Conservation (phyloP, 1,140 invertebrate genomes). For the Halyomorpha halys region DNA sequence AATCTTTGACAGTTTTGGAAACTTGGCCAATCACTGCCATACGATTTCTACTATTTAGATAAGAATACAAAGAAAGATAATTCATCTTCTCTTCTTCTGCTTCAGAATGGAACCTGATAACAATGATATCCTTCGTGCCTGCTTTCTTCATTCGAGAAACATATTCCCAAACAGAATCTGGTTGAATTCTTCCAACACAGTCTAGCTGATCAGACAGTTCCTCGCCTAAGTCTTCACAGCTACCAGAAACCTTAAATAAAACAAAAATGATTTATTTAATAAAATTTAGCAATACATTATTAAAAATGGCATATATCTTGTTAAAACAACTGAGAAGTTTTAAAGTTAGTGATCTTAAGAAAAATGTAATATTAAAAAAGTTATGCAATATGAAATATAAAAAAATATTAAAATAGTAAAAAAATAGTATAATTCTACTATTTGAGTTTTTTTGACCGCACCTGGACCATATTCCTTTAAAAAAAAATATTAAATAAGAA, state of each 20-base stretch:
- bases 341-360: no score
- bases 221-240: conserved; percentile 53
- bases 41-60: conserved; percentile 70
- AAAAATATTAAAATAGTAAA: no score
- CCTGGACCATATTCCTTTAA: no score
- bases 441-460: no score
- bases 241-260: conserved; percentile 42
- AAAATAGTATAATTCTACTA: no score
- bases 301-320: no score
- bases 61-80: conserved; percentile 81
- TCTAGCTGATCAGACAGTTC: conserved; percentile 69
- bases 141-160: conserved; percentile 80
- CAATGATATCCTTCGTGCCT: conserved; percentile 75
- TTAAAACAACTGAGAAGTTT: no score
- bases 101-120: conserved; percentile 67
- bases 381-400: no score
- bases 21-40: conserved; percentile 54
- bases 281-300: no score
- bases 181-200: conserved; percentile 82
- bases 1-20: conserved; percentile 78
- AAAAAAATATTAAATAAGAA: no score
- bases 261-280: background rate
- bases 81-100: conserved; percentile 72
- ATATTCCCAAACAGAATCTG: conserved; percentile 88
- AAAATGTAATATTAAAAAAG: no score